A percentile compares a stretch with the other conserved stretches of the same genome.
phyloP scores from a whole-genome alignment of 1,140 invertebrate species.

The Monomorium pharaonis region DNA sequence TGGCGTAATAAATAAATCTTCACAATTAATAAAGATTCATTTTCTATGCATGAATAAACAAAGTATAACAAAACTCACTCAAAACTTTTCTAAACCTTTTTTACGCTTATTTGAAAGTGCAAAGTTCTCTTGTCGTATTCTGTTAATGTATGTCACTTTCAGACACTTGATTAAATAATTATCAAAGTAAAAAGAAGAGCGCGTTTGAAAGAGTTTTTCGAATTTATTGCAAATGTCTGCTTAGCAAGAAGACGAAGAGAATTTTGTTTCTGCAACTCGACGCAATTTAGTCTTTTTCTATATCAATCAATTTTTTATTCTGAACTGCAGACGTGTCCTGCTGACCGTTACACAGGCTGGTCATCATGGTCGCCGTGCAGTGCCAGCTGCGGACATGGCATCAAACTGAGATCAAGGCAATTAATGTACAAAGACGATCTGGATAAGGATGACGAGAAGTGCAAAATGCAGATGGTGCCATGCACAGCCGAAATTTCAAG shows the following conservation, averaged over 20 bases:
- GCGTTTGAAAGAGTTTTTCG: not conserved
- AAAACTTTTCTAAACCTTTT: not conserved
- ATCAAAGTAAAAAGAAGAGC: not conserved
- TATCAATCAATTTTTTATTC: not conserved
- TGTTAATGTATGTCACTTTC: not conserved
- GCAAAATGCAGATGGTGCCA: slow-evolving; percentile 79
- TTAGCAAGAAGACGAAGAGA: not conserved
- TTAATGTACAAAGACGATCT: slow-evolving; percentile 76
- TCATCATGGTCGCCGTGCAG: slow-evolving; percentile 89
- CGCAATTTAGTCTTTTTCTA: no score
- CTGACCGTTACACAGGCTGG: slow-evolving; percentile 86
- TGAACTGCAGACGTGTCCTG: slow-evolving; percentile 76
- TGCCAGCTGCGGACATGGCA: slow-evolving; percentile 88
- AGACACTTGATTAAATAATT: not conserved
- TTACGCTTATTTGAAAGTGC: not conserved
- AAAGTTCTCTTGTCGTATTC: not conserved
- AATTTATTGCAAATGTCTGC: not conserved
- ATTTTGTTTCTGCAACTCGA: not conserved
- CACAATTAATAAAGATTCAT: not conserved
- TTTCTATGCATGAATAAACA: not conserved
- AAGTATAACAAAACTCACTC: not conserved
- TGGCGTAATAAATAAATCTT: not conserved
- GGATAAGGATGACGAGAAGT: slow-evolving; percentile 81
- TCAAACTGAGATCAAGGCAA: slow-evolving; percentile 87
- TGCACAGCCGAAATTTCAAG: slow-evolving; percentile 83